Evolutionary conservation across 2,888 invertebrate species (phyloP).

Genomic region (Pilophorus perplexus): DNA sequence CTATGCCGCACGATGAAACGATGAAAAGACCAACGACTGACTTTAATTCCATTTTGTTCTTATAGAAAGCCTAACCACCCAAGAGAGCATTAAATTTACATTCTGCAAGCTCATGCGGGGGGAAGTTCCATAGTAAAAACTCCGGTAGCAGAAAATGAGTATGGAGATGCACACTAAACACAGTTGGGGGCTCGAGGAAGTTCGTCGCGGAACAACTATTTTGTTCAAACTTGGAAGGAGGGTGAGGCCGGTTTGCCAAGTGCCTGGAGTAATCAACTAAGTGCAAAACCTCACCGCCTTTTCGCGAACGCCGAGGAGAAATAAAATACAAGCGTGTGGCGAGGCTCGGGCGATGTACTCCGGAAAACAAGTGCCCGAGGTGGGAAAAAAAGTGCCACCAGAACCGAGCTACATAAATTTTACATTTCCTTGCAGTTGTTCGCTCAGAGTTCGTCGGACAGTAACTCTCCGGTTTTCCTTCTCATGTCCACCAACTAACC

Average conservation of each 20-base stretch:
- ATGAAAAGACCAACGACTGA: too few species aligned
- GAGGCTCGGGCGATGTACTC: not conserved
- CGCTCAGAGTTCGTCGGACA: too few species aligned
- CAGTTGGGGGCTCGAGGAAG: not conserved
- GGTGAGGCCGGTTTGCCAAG: not conserved
- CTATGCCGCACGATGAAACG: too few species aligned
- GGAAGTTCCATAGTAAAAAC: not conserved
- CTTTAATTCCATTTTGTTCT: too few species aligned
- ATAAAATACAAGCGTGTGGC: constrained; percentile 8
- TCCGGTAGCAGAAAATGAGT: not conserved
- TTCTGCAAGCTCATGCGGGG: not conserved
- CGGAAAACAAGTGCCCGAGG: not conserved
- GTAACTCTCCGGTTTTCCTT: too few species aligned
- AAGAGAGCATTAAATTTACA: too few species aligned
- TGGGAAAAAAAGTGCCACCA: constrained; percentile 6
- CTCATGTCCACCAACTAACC: too few species aligned
- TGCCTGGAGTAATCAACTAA: constrained; percentile 33
- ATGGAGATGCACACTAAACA: constrained; percentile 1
- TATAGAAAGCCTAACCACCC: too few species aligned
- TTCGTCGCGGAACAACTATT: constrained; percentile 15
- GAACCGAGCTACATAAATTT: constrained; percentile 14
- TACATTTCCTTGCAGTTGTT: too few species aligned
- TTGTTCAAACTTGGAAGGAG: constrained; percentile 13
- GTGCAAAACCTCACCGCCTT: constrained; percentile 14
- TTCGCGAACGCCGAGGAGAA: constrained; percentile 2